Evolutionary conservation across 2,888 invertebrate genomes (phyloP).

Genomic region (Drosophila mettleri): DNA sequence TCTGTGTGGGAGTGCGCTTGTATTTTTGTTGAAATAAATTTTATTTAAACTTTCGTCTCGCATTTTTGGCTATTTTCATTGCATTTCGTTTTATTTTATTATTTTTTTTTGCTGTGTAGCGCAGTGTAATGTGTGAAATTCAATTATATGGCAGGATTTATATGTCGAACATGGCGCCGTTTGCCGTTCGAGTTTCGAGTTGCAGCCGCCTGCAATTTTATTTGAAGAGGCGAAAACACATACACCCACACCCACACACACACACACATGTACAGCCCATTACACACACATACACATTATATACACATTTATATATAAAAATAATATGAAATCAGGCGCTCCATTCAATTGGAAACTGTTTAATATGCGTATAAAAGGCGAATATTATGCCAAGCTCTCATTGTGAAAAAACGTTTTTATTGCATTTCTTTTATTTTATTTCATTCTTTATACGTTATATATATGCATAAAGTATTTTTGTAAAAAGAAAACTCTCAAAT

Average conservation of each 20-base stretch:
- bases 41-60: constrained; percentile 78
- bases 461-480: neutral
- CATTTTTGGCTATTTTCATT: constrained; percentile 51
- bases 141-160: constrained; percentile 75
- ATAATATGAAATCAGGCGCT: constrained; percentile 68
- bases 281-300: constrained; percentile 7
- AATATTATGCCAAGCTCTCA: constrained; percentile 47
- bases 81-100: constrained; percentile 12
- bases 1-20: constrained; percentile 25
- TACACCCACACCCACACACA: constrained; percentile 12
- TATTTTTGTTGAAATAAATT: constrained; percentile 78
- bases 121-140: constrained; percentile 75
- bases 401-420: constrained; percentile 36
- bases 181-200: constrained; percentile 41
- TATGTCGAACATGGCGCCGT: constrained; percentile 68
- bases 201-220: constrained; percentile 43
- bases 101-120: constrained; percentile 41
- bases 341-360: constrained; percentile 74
- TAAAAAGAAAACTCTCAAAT: neutral
- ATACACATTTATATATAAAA: constrained; percentile 23
- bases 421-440: constrained; percentile 9
- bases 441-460: neutral
- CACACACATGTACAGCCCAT: constrained; percentile 14
- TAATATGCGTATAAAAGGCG: constrained; percentile 74
- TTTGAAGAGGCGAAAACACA: constrained; percentile 49